Base-by-base conservation (phyloP, 2,888 invertebrate species). In the Acanthacorydalis orientalis region DNA sequence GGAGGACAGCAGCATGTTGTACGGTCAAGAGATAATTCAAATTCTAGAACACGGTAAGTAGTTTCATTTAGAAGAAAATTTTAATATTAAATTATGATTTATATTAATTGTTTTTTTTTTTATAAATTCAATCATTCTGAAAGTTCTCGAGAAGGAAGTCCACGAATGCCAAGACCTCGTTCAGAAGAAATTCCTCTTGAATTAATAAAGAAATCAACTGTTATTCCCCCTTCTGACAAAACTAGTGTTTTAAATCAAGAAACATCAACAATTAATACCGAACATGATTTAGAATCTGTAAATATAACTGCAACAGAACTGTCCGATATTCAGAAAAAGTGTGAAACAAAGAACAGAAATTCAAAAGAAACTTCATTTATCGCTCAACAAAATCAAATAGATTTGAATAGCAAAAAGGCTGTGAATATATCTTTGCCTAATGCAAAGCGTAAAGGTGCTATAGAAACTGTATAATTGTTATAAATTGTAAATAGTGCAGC, bases 361-460 rank as follows among this genome's bases (percentile, higher is more conserved):
- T 84, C 84, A 0, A 83, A 81, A 60, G 86, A 86, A 58, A 86
- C 86, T 0, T 85, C 85, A 0, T 86, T 86, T 59, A 85, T 85
- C 51, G 80, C 78, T 2, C 63, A 65, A 31, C 72, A 72, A 46
- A 66, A 67, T 31, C 14, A 41, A 16, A 23, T 41, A n/a, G 41
- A 11, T 41, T 12, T 41, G 50, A 67, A 73, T 51, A 68, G 72
- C 48, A 56, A 55, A 42, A 47, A 50, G 14, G 42, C 16, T 15
- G 15, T 23, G 31, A 42, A n/a, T 11, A 12, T 33, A 34, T 16
- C 34, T 32, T 51, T 48, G 31, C 55, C 58, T 46, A 37, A 16
- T 23, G 43, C 16, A n/a, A 55, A 57, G 49, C 65, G 63, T 34
- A 68, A 63, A 49, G 70, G 69, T n/a, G 57, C 57, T 35, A 64